Evolutionary conservation across 1,140 invertebrate species (phyloP).

Genomic region (Zaprionus tsacasi): DNA sequence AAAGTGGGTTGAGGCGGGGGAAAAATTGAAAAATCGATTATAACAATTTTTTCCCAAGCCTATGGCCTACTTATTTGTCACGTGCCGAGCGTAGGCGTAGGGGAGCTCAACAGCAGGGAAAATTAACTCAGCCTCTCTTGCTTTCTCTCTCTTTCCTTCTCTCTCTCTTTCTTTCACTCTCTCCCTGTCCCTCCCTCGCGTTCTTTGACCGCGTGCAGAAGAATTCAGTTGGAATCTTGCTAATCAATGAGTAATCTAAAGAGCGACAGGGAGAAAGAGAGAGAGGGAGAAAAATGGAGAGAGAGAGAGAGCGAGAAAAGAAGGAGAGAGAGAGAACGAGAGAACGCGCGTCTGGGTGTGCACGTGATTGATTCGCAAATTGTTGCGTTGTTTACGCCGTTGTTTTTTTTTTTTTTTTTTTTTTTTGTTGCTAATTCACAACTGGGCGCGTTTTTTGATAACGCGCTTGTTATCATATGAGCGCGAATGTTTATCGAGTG

Average conservation of each 20-base stretch:
- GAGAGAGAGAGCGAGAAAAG: not conserved
- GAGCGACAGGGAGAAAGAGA: not conserved
- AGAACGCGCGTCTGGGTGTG: not conserved
- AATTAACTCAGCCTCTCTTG: not conserved
- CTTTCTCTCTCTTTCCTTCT: not conserved
- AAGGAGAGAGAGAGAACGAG: not conserved
- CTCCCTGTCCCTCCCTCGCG: not conserved
- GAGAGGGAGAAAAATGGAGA: not conserved
- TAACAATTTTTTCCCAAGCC: conserved; percentile 44
- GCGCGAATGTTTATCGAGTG: conserved; percentile 55
- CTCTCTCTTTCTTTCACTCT: not conserved
- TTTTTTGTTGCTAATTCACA: conserved; percentile 40
- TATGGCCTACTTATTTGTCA: conserved; percentile 66
- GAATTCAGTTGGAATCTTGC: not conserved
- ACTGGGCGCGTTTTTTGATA: conserved; percentile 57
- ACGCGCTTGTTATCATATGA: conserved; percentile 58
- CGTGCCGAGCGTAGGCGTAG: conserved; percentile 8
- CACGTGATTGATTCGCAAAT: conserved; percentile 52
- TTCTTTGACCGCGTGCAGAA: not conserved
- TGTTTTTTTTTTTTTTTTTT: conserved; percentile 10
- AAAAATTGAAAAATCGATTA: conserved; percentile 68
- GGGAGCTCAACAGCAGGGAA: conserved; percentile 21
- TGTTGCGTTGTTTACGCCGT: conserved; percentile 43
- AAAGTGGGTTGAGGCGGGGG: conserved; percentile 1
- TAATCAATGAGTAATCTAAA: conserved; percentile 8